phyloP scores from a whole-genome alignment of 1,140 invertebrate genomes.

The Theocolax elegans region DNA sequence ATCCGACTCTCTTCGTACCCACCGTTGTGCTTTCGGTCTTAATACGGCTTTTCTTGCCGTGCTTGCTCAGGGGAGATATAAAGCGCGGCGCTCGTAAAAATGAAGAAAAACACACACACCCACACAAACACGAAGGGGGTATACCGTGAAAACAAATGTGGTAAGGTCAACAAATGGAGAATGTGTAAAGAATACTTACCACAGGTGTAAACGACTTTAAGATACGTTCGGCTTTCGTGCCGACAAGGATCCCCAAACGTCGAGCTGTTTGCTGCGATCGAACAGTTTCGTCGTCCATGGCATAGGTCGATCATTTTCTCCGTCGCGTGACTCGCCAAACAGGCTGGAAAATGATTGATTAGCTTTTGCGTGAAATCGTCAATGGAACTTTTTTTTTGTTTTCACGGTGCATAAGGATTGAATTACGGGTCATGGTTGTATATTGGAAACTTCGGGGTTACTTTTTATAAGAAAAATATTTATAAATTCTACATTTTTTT shows the following conservation, averaged over 20 bases:
- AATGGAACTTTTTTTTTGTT: neutral
- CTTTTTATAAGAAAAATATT: too few species aligned
- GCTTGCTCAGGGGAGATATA: neutral
- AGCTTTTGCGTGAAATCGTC: neutral
- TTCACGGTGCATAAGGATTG: too few species aligned
- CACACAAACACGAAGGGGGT: too few species aligned
- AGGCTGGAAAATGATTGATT: conserved; percentile 73
- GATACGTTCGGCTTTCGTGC: conserved; percentile 85
- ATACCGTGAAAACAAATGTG: too few species aligned
- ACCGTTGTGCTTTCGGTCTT: neutral
- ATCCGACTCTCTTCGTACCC: neutral
- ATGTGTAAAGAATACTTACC: conserved; percentile 76
- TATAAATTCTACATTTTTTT: too few species aligned
- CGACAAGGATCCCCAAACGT: conserved; percentile 90
- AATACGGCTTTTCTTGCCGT: neutral
- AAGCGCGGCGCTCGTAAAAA: neutral
- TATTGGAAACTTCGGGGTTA: too few species aligned
- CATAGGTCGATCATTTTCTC: conserved; percentile 90
- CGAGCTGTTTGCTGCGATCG: conserved; percentile 81
- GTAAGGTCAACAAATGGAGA: too few species aligned
- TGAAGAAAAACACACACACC: neutral
- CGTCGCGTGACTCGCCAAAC: conserved; percentile 86
- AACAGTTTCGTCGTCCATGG: conserved; percentile 87
- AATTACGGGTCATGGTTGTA: too few species aligned
- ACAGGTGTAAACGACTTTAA: conserved; percentile 93